Percentiles rank a stretch among this genome's conserved stretches.
These are phyloP conservation scores for Garrulus glandarius DNA, from an alignment of 2,797 vertebrate genomes.

Conservation along the genomic window DNA sequence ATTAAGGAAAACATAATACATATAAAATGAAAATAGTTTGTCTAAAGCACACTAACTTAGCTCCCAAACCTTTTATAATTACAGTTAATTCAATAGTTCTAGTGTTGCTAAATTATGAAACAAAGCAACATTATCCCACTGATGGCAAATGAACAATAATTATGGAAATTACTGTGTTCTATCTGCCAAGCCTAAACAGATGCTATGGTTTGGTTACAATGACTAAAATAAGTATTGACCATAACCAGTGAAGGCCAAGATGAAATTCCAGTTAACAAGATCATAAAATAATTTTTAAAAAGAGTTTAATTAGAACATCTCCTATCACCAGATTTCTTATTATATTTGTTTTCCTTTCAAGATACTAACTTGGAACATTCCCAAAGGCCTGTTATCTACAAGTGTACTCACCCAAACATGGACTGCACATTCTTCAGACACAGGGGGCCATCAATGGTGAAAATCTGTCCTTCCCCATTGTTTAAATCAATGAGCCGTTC, in stretches of 20 bases:
- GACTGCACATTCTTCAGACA: slow-evolving; percentile 97
- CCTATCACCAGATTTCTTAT: neutral
- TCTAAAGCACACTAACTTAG: neutral
- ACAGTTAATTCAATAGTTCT: neutral
- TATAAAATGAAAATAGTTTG: neutral
- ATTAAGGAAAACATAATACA: neutral
- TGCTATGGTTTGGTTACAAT: neutral
- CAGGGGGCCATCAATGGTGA: slow-evolving; percentile 91
- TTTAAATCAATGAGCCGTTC: slow-evolving; percentile 90
- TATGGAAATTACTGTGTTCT: neutral
- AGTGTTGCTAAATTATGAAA: neutral
- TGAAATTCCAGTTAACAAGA: neutral
- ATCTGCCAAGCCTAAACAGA: neutral
- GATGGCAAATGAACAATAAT: neutral
- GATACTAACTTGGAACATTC: neutral
- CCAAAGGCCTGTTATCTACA: neutral
- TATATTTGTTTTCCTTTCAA: neutral
- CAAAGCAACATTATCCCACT: neutral
- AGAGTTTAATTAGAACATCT: neutral
- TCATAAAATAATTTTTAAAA: neutral
- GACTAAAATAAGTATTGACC: neutral
- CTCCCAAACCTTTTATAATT: neutral
- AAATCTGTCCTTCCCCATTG: slow-evolving; percentile 95
- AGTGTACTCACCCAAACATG: slow-evolving; percentile 91
- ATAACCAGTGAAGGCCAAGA: neutral